phyloP scores from a whole-genome alignment of 2,888 invertebrate genomes.

The Aethes cnicana region DNA sequence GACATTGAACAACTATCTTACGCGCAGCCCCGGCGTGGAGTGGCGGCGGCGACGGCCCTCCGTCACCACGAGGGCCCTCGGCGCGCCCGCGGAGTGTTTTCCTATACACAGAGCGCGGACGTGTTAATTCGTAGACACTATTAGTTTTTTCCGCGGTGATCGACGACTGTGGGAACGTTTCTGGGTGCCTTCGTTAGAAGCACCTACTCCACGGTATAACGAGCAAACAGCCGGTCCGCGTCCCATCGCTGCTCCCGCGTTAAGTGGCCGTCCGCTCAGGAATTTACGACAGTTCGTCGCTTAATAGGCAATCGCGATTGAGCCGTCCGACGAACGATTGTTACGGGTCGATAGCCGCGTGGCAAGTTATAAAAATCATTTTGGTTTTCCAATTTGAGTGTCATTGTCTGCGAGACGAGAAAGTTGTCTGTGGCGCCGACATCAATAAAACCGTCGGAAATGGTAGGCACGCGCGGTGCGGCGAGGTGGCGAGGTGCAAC shows the following conservation, averaged over 20 bases:
- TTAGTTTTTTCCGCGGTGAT: constrained; percentile 76
- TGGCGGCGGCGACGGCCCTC: constrained; percentile 68
- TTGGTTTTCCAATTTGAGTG: constrained; percentile 75
- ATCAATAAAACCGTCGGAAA: constrained; percentile 72
- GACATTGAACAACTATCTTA: constrained; percentile 69
- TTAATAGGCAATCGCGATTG: constrained; percentile 63
- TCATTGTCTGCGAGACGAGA: constrained; percentile 77
- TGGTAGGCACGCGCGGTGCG: constrained; percentile 57
- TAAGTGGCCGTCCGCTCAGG: constrained; percentile 70
- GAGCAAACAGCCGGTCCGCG: constrained; percentile 76
- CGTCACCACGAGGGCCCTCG: constrained; percentile 75
- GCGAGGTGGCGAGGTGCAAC: constrained; percentile 39
- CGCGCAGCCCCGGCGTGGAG: constrained; percentile 53
- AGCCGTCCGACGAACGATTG: constrained; percentile 55
- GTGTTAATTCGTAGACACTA: constrained; percentile 82
- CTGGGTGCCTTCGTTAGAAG: constrained; percentile 78
- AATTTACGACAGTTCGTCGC: constrained; percentile 71
- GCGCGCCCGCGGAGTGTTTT: constrained; percentile 75
- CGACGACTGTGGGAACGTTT: constrained; percentile 81
- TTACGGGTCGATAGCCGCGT: constrained; percentile 43
- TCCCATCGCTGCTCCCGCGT: constrained; percentile 72
- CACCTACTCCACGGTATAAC: constrained; percentile 74
- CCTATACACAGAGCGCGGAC: constrained; percentile 76
- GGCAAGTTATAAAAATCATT: constrained; percentile 72
- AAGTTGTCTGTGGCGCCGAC: constrained; percentile 79